Percentiles rank a stretch among this genome's conserved stretches.
These are phyloP conservation scores for Drosophila albomicans DNA, from an alignment of 1,140 invertebrate genomes.

Conservation along the genomic window DNA sequence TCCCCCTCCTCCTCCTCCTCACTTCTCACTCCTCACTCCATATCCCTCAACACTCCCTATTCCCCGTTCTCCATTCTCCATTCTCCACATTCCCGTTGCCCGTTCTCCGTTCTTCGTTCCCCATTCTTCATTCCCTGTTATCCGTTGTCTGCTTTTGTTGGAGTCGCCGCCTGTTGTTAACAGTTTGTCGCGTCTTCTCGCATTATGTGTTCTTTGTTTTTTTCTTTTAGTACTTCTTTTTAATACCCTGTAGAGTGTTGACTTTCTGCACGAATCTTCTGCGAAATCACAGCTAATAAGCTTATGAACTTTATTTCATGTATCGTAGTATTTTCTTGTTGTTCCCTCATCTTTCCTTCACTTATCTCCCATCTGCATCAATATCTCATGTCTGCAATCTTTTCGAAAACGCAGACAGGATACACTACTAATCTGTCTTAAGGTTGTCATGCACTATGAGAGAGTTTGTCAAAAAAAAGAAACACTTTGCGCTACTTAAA, in stretches of 20 bases:
- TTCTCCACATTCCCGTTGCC: background rate
- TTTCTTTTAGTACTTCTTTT: background rate
- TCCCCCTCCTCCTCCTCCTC: background rate
- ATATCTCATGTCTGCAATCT: background rate
- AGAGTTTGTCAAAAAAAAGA: too few relatives aligned
- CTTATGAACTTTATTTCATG: background rate
- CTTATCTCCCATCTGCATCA: background rate
- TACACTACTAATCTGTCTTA: background rate
- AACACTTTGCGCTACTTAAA: too few relatives aligned
- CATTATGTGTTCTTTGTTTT: background rate
- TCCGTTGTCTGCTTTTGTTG: background rate
- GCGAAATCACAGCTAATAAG: background rate
- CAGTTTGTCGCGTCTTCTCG: constrained; percentile 1
- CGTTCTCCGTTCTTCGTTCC: background rate
- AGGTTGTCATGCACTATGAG: background rate
- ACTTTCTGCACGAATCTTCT: background rate
- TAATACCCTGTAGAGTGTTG: background rate
- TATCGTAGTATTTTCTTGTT: background rate
- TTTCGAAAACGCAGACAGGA: background rate
- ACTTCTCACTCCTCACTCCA: background rate
- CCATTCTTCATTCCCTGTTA: background rate
- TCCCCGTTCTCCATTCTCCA: background rate
- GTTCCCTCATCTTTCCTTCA: too few relatives aligned
- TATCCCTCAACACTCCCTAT: background rate
- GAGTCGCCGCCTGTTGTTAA: background rate